These are phyloP conservation scores for Gopherus flavomarginatus DNA, from an alignment of 2,113 vertebrate species.

Conservation along the genomic window DNA sequence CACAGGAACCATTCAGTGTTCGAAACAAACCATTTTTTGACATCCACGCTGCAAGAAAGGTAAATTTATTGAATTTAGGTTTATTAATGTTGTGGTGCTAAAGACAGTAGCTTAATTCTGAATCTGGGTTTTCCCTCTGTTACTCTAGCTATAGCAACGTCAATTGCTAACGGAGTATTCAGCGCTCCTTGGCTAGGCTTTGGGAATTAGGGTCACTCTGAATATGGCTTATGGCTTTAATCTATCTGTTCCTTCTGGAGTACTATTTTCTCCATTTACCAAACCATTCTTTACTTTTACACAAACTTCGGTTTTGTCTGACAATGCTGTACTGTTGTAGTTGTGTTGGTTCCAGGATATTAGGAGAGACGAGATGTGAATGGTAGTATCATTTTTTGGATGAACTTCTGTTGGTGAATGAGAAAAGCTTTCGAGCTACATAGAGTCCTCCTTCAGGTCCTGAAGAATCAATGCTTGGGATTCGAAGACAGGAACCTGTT, in stretches of 20 bases:
- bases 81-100: not conserved
- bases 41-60: slow-evolving; percentile 93
- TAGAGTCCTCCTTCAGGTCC: not conserved
- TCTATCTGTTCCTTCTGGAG: not conserved
- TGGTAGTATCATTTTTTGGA: not conserved
- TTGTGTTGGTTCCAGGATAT: not conserved
- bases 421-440: not conserved
- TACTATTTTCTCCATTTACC: not conserved
- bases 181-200: rapidly evolving
- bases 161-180: not conserved
- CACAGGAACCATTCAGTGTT: slow-evolving; percentile 95
- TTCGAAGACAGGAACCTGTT: not conserved
- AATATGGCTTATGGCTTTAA: not conserved
- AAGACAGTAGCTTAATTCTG: not conserved
- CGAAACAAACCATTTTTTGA: slow-evolving; percentile 97
- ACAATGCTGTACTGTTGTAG: not conserved
- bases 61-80: slow-evolving; percentile 70
- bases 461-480: not conserved
- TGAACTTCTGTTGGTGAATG: not conserved
- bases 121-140: not conserved
- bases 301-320: not conserved
- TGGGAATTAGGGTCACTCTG: not conserved
- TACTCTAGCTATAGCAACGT: not conserved
- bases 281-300: not conserved
- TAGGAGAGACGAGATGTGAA: not conserved